Evolutionary conservation across 2,113 vertebrate species (phyloP), one percentile per base, ranked within the genome.

Genomic region (Rutilus rutilus): DNA sequence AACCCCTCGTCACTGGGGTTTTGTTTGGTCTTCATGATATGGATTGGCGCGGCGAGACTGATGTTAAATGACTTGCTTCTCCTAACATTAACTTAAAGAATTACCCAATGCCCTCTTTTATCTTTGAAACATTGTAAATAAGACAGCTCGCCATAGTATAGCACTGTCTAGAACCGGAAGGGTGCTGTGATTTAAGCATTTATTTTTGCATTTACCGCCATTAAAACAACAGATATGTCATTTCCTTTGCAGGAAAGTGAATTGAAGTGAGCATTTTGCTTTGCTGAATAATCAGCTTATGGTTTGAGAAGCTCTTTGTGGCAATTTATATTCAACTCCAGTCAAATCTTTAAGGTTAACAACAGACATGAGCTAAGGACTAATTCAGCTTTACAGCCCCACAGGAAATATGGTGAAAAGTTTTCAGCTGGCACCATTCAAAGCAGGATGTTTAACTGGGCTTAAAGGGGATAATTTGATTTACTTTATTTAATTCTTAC

Each of bases 271-370:
- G 17, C 59, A 65, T 27, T 65, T 45, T 30, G 59, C 78, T 81
- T 45, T 64, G 64, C 36, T 64, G 59, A 81, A 45, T 81, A 47
- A 62, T 81, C 39, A 47, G 14, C 23, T 64, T 65, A 81, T 65
- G n/a, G 59, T 64, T 81, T 65, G 78, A 81, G 78, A 64, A 19
- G 59, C 59, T 3, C 36, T 80, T 64, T 80, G 8, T 45, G 33
- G 59, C n/a, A 81, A 47, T 81, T 81, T 47, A 21, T 62, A 81
- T 81, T 64, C n/a, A 82, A 69, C 17, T 14, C 45, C 15, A 52
- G 10, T 69, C 27, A 82, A 52, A 82, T 52, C n/a, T 82, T 82
- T 82, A 69, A 82, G 64, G 80, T 69, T 67, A 67, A 69, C 80
- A 50, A 30, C 42, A 82, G 27, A 82, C 27, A 52, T 21, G 45